Percentiles rank a stretch among this genome's conserved stretches.
These are phyloP conservation scores for Linyphia triangularis DNA, from an alignment of 2,888 invertebrate species.

Conservation along the genomic window DNA sequence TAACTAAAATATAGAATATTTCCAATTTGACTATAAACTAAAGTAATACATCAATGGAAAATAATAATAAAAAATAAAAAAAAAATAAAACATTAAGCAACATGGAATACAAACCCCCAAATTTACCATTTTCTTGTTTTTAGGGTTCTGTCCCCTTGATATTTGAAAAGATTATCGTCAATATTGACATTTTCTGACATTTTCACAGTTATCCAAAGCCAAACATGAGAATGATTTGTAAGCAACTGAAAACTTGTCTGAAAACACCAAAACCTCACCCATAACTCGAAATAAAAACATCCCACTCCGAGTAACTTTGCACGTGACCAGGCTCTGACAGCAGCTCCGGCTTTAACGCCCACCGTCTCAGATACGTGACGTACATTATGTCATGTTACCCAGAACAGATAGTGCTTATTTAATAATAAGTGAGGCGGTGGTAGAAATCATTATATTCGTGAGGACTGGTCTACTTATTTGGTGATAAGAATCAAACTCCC, in stretches of 20 bases:
- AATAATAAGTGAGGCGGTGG: not conserved
- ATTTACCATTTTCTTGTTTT: too few relatives aligned
- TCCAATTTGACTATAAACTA: too few relatives aligned
- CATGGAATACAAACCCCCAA: too few relatives aligned
- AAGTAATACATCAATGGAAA: too few relatives aligned
- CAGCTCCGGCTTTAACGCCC: not conserved
- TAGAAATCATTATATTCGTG: not conserved
- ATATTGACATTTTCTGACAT: too few relatives aligned
- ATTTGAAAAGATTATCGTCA: too few relatives aligned
- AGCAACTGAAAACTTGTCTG: not conserved
- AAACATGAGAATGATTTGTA: not conserved
- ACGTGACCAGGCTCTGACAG: constrained; percentile 18
- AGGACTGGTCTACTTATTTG: not conserved
- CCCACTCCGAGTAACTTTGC: not conserved
- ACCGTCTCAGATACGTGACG: constrained; percentile 16
- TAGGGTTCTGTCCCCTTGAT: too few relatives aligned
- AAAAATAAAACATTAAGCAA: too few relatives aligned
- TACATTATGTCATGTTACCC: constrained; percentile 12
- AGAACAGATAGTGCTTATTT: constrained; percentile 5
- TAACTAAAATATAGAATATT: too few relatives aligned
- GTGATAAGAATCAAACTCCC: constrained; percentile 7
- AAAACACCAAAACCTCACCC: constrained; percentile 9
- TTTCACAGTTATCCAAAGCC: too few relatives aligned
- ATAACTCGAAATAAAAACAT: constrained; percentile 19
- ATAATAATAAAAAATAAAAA: too few relatives aligned